These are phyloP conservation scores for Pasiphila rectangulata DNA, from an alignment of 2,888 invertebrate genomes.

Conservation along the genomic window DNA sequence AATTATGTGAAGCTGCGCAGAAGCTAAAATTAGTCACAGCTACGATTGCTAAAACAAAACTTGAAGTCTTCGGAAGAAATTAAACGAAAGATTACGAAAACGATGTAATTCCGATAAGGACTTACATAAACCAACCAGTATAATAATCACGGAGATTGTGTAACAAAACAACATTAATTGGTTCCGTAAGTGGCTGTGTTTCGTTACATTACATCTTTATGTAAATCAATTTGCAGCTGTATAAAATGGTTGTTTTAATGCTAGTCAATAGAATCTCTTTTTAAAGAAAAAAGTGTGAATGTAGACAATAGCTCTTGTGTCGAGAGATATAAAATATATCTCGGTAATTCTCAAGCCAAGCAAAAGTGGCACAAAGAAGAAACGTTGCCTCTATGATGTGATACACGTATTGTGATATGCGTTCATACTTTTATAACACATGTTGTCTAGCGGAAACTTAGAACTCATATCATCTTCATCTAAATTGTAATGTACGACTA, in stretches of 20 bases:
- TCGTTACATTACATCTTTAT: slow-evolving; percentile 19
- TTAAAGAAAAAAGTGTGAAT: neutral
- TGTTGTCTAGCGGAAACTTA: no score
- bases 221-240: slow-evolving; percentile 16
- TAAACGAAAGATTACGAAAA: slow-evolving; percentile 27
- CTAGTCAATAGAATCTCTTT: neutral
- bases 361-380: slow-evolving; percentile 9
- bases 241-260: slow-evolving; percentile 8
- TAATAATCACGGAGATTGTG: slow-evolving; percentile 24
- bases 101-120: slow-evolving; percentile 23
- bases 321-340: neutral
- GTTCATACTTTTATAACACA: no score
- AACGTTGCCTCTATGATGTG: neutral
- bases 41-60: neutral
- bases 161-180: slow-evolving; percentile 25
- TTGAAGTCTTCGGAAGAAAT: slow-evolving; percentile 16
- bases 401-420: no score
- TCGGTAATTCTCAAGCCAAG: neutral
- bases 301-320: neutral
- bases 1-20: no score
- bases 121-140: slow-evolving; percentile 28
- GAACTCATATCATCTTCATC: no score
- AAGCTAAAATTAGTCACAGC: no score
- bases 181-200: slow-evolving; percentile 23
- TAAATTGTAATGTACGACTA: no score